phyloP scores from a whole-genome alignment of 2,888 invertebrate species.

The Cryptops parisi region DNA sequence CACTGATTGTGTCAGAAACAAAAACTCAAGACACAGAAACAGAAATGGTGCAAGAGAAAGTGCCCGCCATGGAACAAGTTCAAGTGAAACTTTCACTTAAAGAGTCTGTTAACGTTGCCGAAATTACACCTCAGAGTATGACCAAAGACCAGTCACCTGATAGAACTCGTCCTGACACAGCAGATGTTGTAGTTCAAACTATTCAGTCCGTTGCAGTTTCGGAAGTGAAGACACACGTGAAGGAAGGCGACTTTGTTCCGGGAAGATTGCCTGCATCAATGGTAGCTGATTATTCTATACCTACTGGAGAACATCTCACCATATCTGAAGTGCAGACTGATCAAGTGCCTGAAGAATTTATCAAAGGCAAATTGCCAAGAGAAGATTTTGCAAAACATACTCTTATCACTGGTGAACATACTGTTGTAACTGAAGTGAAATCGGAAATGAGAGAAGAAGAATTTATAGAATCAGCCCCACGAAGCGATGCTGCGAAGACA shows the following conservation, averaged over 20 bases:
- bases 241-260: constrained; percentile 14
- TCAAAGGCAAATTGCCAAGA: constrained; percentile 8
- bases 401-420: constrained; percentile 16
- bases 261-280: constrained; percentile 9
- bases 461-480: constrained; percentile 18
- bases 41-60: not conserved
- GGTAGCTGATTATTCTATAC: constrained; percentile 11
- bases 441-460: constrained; percentile 6
- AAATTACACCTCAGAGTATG: constrained; percentile 18
- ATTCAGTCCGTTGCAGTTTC: constrained; percentile 10
- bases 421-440: constrained; percentile 11
- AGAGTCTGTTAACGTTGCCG: constrained; percentile 20
- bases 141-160: constrained; percentile 14
- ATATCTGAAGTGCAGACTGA: constrained; percentile 14
- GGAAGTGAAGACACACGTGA: constrained; percentile 11
- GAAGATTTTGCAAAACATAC: constrained; percentile 10
- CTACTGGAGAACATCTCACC: constrained; percentile 16
- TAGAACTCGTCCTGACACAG: constrained; percentile 9
- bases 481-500: constrained; percentile 17
- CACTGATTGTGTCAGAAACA: not conserved
- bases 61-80: constrained; percentile 10
- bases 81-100: constrained; percentile 6
- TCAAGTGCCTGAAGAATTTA: constrained; percentile 7
- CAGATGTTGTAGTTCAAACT: constrained; percentile 10
- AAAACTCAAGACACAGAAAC: constrained; percentile 2